Percentiles rank a stretch among this genome's conserved stretches.
Evolutionary conservation across 2,113 vertebrate genomes (phyloP).

Genomic region (Platichthys stellatus): DNA sequence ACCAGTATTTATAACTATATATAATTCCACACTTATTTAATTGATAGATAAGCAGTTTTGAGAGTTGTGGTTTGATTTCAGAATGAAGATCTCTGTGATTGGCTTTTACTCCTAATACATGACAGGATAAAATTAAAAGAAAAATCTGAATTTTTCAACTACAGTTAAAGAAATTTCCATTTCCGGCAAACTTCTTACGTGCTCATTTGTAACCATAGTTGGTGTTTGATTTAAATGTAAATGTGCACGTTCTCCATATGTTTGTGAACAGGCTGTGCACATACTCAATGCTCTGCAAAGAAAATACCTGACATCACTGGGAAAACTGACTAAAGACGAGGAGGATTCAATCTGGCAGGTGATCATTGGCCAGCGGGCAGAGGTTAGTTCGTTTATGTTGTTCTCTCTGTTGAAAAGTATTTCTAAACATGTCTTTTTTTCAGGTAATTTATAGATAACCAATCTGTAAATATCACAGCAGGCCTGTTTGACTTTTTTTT

Average conservation of each 20-base stretch:
- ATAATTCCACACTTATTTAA: too few relatives aligned
- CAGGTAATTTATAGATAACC: not conserved
- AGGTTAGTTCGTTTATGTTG: conserved; percentile 63
- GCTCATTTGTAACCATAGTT: not conserved
- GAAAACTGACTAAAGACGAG: conserved; percentile 73
- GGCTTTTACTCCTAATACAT: too few relatives aligned
- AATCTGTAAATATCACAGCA: not conserved
- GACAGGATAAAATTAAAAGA: too few relatives aligned
- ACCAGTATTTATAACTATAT: too few relatives aligned
- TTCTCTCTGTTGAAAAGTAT: not conserved
- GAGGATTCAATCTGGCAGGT: conserved; percentile 84
- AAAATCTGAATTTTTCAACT: not conserved
- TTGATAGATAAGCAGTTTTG: too few relatives aligned
- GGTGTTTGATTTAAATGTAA: not conserved
- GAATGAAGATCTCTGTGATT: too few relatives aligned
- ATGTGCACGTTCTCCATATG: not conserved
- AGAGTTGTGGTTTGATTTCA: too few relatives aligned
- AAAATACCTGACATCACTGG: conserved; percentile 77
- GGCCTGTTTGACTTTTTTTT: conserved; percentile 2
- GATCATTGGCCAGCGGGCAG: conserved; percentile 80
- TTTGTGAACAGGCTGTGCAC: conserved; percentile 78
- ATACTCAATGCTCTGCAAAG: conserved; percentile 81
- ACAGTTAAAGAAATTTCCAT: too few relatives aligned
- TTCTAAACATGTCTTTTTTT: not conserved
- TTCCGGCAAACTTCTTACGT: not conserved